Evolutionary conservation across 2,797 vertebrate genomes (phyloP), one percentile per base, ranked within the genome.

Genomic region (Cirrhinus mrigala): DNA sequence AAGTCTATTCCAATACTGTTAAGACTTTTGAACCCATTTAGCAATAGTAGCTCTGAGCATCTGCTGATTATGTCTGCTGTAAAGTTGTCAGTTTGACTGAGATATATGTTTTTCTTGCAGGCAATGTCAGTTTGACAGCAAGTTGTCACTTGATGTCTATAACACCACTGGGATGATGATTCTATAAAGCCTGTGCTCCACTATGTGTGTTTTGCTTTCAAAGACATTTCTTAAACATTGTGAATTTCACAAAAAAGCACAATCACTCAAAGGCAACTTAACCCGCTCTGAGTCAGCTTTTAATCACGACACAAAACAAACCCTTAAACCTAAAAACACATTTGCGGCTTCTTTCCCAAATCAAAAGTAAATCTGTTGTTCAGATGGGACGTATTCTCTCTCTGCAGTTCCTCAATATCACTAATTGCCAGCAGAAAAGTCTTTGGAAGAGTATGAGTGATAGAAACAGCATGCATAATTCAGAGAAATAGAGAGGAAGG

Each of bases 401-500:
- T 14, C 70, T 56, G 64, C 82, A 82, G 70, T 81, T 86, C 66
- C 82, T 85, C 89, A 88, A 84, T 79, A 87, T 79, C 81, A 58
- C 78, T 90, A 90, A 90, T 90, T 90, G 85, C 89, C 83, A 66
- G 77, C 56, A 83, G 87, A 83, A 83, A 86, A 77, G 40, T 82
- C 83, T 85, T 87, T 69, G 84, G 85, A 85, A 77, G 81, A 85
- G 83, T 80, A 33, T 87, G 87, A 89, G 85, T 88, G 87, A 89
- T 89, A 86, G 89, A 88, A 85, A 82, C 71, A 27, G 85, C 89
- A 91, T 91, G 78, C 88, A 90, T 91, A 87, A 90, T 91, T 85
- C 89, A 87, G 69, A 48, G 75, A 83, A 84, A 88, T 84, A 69
- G 85, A 86, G 76, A 89, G 54, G 60, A 81, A 79, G 83, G 60